Percentiles rank a stretch among this genome's conserved stretches.
These are phyloP conservation scores for Erebia epiphron DNA, from an alignment of 2,888 invertebrate genomes.

Conservation along the genomic window DNA sequence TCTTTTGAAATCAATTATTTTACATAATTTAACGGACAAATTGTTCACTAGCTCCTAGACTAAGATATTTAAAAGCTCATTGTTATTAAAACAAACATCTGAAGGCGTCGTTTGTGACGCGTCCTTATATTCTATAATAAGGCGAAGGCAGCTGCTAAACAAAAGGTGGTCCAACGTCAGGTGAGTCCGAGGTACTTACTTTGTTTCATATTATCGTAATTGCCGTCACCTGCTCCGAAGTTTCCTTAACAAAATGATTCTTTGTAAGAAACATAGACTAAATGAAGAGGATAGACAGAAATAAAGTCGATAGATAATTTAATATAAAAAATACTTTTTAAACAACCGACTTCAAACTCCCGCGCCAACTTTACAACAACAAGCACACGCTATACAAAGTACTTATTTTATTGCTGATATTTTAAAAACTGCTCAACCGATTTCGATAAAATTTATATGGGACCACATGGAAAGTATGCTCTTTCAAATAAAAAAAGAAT, in stretches of 20 bases:
- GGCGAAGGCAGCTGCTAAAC: conserved; percentile 67
- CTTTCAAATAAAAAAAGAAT: too few relatives aligned
- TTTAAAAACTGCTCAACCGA: too few relatives aligned
- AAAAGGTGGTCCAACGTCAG: conserved; percentile 48
- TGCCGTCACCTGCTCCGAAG: conserved; percentile 61
- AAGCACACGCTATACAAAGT: too few relatives aligned
- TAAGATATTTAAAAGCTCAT: conserved; percentile 44
- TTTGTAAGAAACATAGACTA: conserved; percentile 22
- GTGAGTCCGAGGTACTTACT: conserved; percentile 44
- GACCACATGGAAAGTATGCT: too few relatives aligned
- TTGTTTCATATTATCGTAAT: conserved; percentile 65
- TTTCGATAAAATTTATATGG: too few relatives aligned
- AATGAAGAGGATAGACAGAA: neutral
- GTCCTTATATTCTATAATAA: conserved; percentile 46
- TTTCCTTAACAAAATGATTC: conserved; percentile 51
- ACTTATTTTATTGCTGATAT: too few relatives aligned
- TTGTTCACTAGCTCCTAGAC: conserved; percentile 33
- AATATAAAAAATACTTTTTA: too few relatives aligned
- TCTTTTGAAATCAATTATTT: too few relatives aligned
- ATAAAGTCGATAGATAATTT: neutral
- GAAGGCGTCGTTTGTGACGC: conserved; percentile 69
- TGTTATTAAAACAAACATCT: conserved; percentile 60
- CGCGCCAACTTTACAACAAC: too few relatives aligned
- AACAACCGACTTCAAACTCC: too few relatives aligned
- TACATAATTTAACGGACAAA: neutral